phyloP scores from a whole-genome alignment of 2,888 invertebrate species.

The Aproaerema taeniolella region DNA sequence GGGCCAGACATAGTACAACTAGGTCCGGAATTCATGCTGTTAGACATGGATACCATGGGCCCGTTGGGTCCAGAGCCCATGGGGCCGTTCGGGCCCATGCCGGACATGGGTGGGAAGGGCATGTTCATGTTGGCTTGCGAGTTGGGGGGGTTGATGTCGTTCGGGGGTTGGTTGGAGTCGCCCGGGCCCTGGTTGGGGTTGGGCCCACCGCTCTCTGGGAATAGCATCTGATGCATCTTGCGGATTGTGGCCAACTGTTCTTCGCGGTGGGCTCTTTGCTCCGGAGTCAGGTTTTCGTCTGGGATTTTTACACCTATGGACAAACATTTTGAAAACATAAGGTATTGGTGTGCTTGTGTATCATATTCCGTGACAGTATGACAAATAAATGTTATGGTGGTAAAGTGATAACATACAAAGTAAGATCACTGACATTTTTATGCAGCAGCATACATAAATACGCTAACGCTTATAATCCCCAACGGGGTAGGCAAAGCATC shows the following conservation, averaged over 20 bases:
- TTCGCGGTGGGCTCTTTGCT: constrained; percentile 95
- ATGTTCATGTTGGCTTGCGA: constrained; percentile 60
- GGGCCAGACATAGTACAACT: constrained; percentile 70
- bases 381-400: too few relatives aligned
- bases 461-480: too few relatives aligned
- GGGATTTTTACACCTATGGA: constrained; percentile 89
- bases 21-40: constrained; percentile 61
- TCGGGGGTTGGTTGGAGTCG: constrained; percentile 49
- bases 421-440: too few relatives aligned
- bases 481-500: too few relatives aligned
- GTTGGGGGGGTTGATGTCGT: constrained; percentile 60
- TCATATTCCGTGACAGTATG: too few relatives aligned
- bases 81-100: constrained; percentile 58
- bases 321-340: background rate
- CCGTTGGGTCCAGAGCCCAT: constrained; percentile 65
- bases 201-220: constrained; percentile 83
- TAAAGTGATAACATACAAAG: too few relatives aligned
- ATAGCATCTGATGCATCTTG: constrained; percentile 95
- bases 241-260: constrained; percentile 93
- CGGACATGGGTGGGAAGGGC: constrained; percentile 60
- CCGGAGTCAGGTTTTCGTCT: constrained; percentile 96
- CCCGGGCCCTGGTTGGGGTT: constrained; percentile 47
- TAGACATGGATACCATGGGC: constrained; percentile 68
- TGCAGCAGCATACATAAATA: too few relatives aligned
- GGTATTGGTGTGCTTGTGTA: too few relatives aligned